phyloP scores from a whole-genome alignment of 2,113 vertebrate species.

The Leucopsar rothschildi region DNA sequence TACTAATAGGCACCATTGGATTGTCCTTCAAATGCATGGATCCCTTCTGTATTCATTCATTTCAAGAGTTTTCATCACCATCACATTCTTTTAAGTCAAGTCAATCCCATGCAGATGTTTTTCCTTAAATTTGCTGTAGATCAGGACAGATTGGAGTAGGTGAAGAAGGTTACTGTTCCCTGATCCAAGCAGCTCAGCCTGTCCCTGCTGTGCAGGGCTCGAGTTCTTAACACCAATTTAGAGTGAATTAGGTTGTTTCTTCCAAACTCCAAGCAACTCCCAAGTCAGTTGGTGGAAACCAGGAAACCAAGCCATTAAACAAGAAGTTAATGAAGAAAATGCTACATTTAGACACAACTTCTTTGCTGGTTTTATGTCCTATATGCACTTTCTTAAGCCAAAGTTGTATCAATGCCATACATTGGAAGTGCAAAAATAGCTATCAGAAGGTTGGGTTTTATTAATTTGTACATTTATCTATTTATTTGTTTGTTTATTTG shows the following conservation, averaged over 20 bases:
- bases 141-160: not conserved
- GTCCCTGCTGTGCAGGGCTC: not conserved
- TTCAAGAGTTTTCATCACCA: not conserved
- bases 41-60: conserved; percentile 1
- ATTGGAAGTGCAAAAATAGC: not conserved
- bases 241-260: not conserved
- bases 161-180: not conserved
- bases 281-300: not conserved
- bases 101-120: not conserved
- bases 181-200: not conserved
- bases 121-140: not conserved
- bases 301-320: not conserved
- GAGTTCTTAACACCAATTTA: not conserved
- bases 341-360: not conserved
- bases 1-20: not conserved
- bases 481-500: not conserved
- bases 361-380: not conserved
- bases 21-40: not conserved
- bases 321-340: not conserved
- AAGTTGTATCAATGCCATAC: not conserved
- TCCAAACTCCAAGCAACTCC: not conserved
- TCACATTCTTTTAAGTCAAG: not conserved
- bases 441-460: not conserved
- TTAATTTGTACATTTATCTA: not conserved
- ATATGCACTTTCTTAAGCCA: not conserved